Base-by-base conservation (phyloP, 92 coral and sea anemone genomes). In the Porites lobata region DNA sequence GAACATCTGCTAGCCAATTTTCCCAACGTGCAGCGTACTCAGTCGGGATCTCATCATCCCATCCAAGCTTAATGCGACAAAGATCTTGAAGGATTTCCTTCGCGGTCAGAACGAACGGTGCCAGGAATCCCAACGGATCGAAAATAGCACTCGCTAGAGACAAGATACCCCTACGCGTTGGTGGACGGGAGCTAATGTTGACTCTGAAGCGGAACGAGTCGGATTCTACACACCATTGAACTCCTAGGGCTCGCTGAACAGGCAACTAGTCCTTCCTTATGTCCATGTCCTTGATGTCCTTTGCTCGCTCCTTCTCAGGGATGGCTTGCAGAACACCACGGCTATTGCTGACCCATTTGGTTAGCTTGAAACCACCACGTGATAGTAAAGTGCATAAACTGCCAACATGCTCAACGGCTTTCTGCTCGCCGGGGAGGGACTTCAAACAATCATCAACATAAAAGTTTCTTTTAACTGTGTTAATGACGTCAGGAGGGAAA, bases 301-400 rank as follows among this genome's bases (percentile, higher is more conserved):
- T 56, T 5, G 58, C 67, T 38, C 72, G 50, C 72, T 85, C 72
- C 43, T 7, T 4, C 10, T n/a, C 84, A 11, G 84, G 84, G 2
- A 85, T 59, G 3, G 58, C 57, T 54, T 73, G 47, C 8, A 75
- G n/a, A 51, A 85, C 84, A 19, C 6, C 69, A 26, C 74, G 43
- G 50, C 84, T 75, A 54, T 84, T 84, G 53, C 61, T 66, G 63
- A 83, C 6, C 66, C 73, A 83, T 21, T 83, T 83, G 21, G 87
- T 83, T 59, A 83, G 26, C 53, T 29, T 80, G 19, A 82, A 82
- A 18, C 82, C 87, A 58, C 87, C 77, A 13, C 68, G 12, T 2
- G 87, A n/a, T 9, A 82, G 87, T 12, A 50, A 19, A 38, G 7
- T 14, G 19, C 50, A 19, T 18, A 70, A 13, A 18, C 52, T 62